Conservation (phyloP, 1,140 invertebrate species). For the Druon quercuslanigerum region DNA sequence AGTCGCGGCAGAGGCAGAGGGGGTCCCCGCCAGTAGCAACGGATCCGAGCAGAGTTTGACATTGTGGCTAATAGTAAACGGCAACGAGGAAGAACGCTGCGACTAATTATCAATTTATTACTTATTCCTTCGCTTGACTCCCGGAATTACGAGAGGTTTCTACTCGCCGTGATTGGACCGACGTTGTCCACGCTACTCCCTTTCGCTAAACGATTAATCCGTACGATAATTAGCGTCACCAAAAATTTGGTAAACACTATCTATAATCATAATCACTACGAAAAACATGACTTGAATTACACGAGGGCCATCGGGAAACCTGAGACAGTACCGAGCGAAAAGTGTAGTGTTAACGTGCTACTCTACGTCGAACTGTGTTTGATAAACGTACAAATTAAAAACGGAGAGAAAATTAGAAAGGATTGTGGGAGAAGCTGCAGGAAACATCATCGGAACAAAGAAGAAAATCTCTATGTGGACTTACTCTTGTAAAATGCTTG, state of each 20-base stretch:
- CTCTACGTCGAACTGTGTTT: conserved; percentile 70
- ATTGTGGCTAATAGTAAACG: conserved; percentile 53
- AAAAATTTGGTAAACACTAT: conserved; percentile 62
- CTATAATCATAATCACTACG: conserved; percentile 63
- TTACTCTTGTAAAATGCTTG: conserved; percentile 71
- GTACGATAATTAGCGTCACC: conserved; percentile 67
- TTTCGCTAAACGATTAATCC: conserved; percentile 66
- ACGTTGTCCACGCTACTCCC: conserved; percentile 52
- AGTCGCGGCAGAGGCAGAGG: conserved; percentile 68
- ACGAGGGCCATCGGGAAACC: conserved; percentile 38
- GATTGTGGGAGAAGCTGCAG: conserved; percentile 33
- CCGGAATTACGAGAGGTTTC: conserved; percentile 57
- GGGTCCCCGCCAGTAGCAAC: conserved; percentile 70
- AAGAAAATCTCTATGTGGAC: conserved; percentile 60
- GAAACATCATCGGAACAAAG: conserved; percentile 13
- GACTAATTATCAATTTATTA: conserved; percentile 66
- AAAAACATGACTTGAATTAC: conserved; percentile 56
- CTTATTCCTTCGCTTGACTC: conserved; percentile 66
- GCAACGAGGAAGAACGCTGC: conserved; percentile 59
- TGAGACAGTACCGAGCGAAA: conserved; percentile 44
- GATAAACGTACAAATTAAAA: conserved; percentile 67
- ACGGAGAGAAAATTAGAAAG: conserved; percentile 40
- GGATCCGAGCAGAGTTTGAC: conserved; percentile 54
- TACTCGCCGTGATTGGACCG: conserved; percentile 54
- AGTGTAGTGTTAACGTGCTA: conserved; percentile 66